Evolutionary conservation across 2,888 invertebrate genomes (phyloP), one percentile per base, ranked within the genome.

Genomic region (Nymphalis c-album): DNA sequence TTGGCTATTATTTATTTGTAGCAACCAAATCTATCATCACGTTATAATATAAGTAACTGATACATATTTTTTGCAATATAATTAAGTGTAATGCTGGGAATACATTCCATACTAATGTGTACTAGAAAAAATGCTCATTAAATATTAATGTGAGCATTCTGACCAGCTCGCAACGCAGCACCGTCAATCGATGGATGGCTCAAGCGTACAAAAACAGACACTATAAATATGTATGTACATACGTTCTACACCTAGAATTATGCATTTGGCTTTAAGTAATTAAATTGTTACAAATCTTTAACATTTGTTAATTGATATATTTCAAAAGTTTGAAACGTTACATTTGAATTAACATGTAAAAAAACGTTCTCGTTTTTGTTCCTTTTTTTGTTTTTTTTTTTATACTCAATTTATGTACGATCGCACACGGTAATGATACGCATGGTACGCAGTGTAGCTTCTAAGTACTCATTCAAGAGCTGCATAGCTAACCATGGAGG

Each of bases 11-110:
- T 18, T 48, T n/a, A 18, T n/a, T 7, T 48, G 17, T 48, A 48
- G 18, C 18, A 48, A 18, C 35, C 7, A 57, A 57, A 40, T 35
- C n/a, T 57, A 40, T 62, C 35, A 60, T 47, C 60, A 65, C 47
- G 60, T 45, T 26, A 53, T 67, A 46, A 46, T 53, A 67, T 63
- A 50, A 63, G 67, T 67, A 67, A 67, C 62, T 59, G 67, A 67
- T 67, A 63, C 63, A 53, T 63, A 51, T 48, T 67, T 66, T 67
- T 67, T 63, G 46, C 51, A 51, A 31, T 58, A 62, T 50, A 63
- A 67, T 63, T 63, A 67, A 40, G 50, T 35, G 58, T 53, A 46
- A 63, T 58, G 59, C 45, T 51, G 22, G 53, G 64, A 65, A 60
- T 65, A 67, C 63, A 67, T 63, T 63, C 63, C 67, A 46, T 45